Evolutionary conservation across 2,797 vertebrate genomes (phyloP).

Genomic region (Pipistrellus nathusii): DNA sequence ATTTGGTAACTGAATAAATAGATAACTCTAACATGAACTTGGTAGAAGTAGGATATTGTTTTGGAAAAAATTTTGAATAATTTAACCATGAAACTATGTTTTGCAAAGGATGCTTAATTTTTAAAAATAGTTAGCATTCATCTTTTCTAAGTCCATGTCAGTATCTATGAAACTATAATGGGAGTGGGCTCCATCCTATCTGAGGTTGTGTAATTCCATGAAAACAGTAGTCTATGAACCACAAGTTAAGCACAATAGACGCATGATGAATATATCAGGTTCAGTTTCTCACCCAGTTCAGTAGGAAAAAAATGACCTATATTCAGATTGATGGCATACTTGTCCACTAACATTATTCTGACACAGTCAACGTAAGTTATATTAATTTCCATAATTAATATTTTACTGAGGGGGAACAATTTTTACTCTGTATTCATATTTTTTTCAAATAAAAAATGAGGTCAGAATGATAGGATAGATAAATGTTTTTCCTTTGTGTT

Average conservation of each 20-base stretch:
- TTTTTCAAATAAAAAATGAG: constrained; percentile 22
- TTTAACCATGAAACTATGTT: not conserved
- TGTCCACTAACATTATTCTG: not conserved
- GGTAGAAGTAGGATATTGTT: not conserved
- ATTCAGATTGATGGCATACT: not conserved
- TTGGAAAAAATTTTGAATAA: not conserved
- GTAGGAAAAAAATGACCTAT: not conserved
- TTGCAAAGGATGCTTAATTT: not conserved
- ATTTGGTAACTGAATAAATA: not conserved
- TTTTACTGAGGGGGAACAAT: not conserved
- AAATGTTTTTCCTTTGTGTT: constrained; percentile 14
- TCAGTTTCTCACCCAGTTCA: not conserved
- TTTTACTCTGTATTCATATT: not conserved
- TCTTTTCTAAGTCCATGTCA: constrained; percentile 9
- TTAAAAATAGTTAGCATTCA: not conserved
- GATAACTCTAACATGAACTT: not conserved
- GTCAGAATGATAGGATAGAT: constrained; percentile 1
- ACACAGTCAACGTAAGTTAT: not conserved
- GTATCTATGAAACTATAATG: not conserved
- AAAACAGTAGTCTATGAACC: not conserved
- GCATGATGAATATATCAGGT: not conserved
- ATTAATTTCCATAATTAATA: not conserved
- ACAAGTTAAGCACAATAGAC: not conserved
- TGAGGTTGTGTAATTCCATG: not conserved
- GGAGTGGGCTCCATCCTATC: not conserved